Percentiles rank a stretch among this genome's conserved stretches.
Evolutionary conservation across 2,888 invertebrate genomes (phyloP).

Genomic region (Microchrysa polita): DNA sequence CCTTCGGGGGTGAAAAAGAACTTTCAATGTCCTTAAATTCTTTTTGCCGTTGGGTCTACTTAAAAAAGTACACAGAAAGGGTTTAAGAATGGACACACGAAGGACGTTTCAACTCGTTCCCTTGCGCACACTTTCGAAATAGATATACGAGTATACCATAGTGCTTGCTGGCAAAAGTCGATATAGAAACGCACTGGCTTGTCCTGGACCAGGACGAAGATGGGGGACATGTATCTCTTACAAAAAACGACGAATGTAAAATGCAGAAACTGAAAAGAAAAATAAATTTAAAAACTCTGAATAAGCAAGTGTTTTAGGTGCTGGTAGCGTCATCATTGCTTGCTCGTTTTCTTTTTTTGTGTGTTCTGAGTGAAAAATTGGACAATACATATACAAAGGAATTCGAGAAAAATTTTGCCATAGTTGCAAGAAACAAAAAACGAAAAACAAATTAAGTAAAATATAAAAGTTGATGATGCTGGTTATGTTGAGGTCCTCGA

Average conservation of each 20-base stretch:
- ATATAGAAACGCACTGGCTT: not conserved
- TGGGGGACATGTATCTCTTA: not conserved
- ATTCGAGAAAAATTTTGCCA: not conserved
- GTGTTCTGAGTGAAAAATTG: not conserved
- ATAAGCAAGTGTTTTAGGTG: constrained; percentile 5
- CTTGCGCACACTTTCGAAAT: not conserved
- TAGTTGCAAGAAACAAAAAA: not conserved
- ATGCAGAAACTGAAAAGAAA: constrained; percentile 35
- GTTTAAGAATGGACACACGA: constrained; percentile 23
- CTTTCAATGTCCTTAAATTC: constrained; percentile 28
- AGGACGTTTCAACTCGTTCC: not conserved
- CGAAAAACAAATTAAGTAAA: not conserved
- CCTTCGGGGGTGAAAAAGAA: not conserved
- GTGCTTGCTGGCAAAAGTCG: not conserved
- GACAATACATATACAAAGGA: not conserved
- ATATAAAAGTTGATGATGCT: constrained; percentile 32
- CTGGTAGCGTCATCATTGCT: not conserved
- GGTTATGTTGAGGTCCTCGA: constrained; percentile 39
- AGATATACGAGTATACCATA: too few species aligned
- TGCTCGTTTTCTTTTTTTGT: not conserved
- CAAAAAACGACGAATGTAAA: constrained; percentile 30
- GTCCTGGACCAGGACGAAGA: not conserved
- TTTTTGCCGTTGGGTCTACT: constrained; percentile 47
- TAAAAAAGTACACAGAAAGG: constrained; percentile 47
- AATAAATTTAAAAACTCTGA: constrained; percentile 12